Base-by-base conservation (phyloP, 1,140 invertebrate species). In the Drosophila eugracilis region DNA sequence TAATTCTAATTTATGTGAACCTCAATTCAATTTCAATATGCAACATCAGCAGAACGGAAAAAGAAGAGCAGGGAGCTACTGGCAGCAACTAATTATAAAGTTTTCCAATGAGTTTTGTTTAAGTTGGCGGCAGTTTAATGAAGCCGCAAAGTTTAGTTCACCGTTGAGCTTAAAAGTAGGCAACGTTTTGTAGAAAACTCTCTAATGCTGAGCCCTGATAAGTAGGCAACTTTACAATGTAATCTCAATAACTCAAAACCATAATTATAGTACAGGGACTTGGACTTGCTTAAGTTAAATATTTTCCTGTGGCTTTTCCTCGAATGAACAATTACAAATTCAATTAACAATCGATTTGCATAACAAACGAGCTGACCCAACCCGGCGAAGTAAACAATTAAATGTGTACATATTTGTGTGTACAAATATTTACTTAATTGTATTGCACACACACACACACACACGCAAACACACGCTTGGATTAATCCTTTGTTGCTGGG, bases 281-380 rank as follows among this genome's bases (percentile, higher is more conserved):
- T 42, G 12, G 6, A 21, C n/a, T 5, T 21, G 12, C 26, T 7
- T 41, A 0, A 15, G 0, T 14, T 12, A 21, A 32, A 10, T 14
- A 10, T 34, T 2, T 19, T 5, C 12, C 2, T 5, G 10, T 24
- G n/a, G n/a, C n/a, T 4, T 22, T 3, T 7, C 9, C 3, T 24
- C 39, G 9, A 63, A 15, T 52, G 34, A 26, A 14, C 37, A 55
- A 39, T 45, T 77, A 45, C 14, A 32, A 47, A 53, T 62, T 71
- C 34, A 71, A 77, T 77, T 77, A 77, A 71, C 74, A 77, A 71
- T 52, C 50, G 39, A 78, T 78, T 78, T 78, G 67, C 75, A 78
- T 78, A 52, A 28, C 50, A 73, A 66, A 73, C 32, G 45, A 54
- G 22, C 15, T 14, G 22, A 49, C 45, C 4, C 44, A 28, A 28